Conservation (phyloP, 2,113 vertebrate species). For the Chunga burmeisteri region DNA sequence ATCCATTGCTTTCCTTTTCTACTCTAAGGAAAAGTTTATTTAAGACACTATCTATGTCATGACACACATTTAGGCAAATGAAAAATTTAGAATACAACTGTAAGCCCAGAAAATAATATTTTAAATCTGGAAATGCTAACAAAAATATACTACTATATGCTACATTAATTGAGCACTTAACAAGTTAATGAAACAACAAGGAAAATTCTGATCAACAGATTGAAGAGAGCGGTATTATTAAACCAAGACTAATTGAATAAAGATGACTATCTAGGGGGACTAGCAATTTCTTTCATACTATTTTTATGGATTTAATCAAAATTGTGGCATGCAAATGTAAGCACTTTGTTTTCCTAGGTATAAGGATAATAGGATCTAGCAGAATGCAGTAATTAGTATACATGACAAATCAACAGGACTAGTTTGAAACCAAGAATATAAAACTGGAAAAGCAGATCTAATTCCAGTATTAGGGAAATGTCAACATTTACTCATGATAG, state of each 20-base stretch:
- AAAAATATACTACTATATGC: background rate
- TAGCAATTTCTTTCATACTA: background rate
- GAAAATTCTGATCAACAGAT: background rate
- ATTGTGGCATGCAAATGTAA: background rate
- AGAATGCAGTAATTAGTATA: background rate
- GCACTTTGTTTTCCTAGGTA: background rate
- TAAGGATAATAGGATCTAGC: background rate
- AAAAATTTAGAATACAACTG: background rate
- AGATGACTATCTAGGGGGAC: fast-evolving
- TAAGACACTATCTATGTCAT: background rate
- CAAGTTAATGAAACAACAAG: background rate
- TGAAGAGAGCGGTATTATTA: background rate
- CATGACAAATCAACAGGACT: background rate
- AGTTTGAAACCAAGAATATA: background rate
- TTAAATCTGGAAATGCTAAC: background rate
- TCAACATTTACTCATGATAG: background rate
- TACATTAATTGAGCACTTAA: background rate
- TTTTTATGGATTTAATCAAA: background rate
- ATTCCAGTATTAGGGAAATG: background rate
- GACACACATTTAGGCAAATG: background rate
- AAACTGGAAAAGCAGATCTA: background rate
- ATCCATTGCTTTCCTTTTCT: background rate
- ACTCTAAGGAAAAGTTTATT: background rate
- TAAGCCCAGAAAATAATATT: background rate
- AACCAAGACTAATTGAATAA: background rate